A percentile compares a stretch with the other conserved stretches of the same genome.
phyloP scores from a whole-genome alignment of 2,797 vertebrate genomes.

The Pantherophis vulpinus region DNA sequence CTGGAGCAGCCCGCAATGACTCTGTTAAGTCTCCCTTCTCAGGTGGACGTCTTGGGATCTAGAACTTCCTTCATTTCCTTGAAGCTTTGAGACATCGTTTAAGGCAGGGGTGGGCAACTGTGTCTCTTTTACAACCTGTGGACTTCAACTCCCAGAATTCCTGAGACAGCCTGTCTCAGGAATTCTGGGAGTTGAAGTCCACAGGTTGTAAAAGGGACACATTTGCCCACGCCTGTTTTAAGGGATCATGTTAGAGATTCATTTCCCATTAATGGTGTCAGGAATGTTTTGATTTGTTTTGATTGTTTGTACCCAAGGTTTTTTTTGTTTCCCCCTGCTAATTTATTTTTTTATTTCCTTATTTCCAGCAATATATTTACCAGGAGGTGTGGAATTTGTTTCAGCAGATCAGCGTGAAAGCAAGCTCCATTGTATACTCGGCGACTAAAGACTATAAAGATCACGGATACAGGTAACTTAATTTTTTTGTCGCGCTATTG shows the following conservation, averaged over 20 bases:
- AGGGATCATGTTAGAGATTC: neutral
- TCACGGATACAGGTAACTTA: conserved; percentile 91
- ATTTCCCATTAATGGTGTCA: rapidly evolving
- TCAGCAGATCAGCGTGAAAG: conserved; percentile 99
- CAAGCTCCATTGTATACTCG: conserved; percentile 96
- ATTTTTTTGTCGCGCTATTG: neutral
- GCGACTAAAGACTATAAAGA: conserved; percentile 94
- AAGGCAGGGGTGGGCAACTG: too few relatives aligned
- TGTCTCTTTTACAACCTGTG: too few relatives aligned
- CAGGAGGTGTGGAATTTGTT: conserved; percentile 99
- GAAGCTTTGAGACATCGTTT: too few relatives aligned
- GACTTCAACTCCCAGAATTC: too few relatives aligned
- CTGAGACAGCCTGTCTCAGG: too few relatives aligned
- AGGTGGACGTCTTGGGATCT: neutral
- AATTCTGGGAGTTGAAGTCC: too few relatives aligned
- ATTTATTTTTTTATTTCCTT: conserved; percentile 13
- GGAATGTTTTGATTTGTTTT: neutral
- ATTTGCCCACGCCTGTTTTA: too few relatives aligned
- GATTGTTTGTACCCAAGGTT: neutral
- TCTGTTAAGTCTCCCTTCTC: neutral
- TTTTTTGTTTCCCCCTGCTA: neutral
- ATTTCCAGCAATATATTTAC: conserved; percentile 94
- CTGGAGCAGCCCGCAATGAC: neutral
- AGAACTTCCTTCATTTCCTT: neutral
- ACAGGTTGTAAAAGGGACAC: too few relatives aligned